Conservation (phyloP, 1,140 invertebrate species). For the Trichonephila clavipes region DNA sequence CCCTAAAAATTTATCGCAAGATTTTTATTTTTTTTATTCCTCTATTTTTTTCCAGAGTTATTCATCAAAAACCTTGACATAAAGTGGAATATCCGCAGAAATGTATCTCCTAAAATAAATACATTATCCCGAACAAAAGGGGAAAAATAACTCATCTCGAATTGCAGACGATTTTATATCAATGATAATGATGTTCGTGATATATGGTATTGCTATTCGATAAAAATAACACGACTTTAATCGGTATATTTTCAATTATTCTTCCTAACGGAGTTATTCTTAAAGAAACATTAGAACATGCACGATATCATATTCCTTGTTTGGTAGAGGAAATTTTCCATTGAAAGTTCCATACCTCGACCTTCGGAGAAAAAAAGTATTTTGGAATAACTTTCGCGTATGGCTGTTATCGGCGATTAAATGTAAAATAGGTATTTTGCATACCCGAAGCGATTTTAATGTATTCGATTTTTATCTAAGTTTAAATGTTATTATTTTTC, state of each 20-base stretch:
- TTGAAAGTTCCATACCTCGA: not conserved
- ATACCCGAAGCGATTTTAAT: not conserved
- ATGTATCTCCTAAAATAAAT: constrained; percentile 7
- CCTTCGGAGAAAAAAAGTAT: not conserved
- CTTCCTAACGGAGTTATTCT: not conserved
- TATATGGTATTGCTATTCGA: constrained; percentile 5
- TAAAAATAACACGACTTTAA: constrained; percentile 1
- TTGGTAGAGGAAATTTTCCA: not conserved
- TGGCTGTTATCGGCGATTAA: not conserved
- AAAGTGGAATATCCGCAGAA: constrained; percentile 27
- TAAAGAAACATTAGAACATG: not conserved
- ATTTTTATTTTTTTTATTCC: not conserved
- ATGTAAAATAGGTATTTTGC: not conserved
- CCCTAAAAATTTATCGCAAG: not conserved
- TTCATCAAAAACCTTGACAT: constrained; percentile 6
- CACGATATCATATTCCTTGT: not conserved
- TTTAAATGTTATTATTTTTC: not conserved
- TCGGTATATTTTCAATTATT: constrained; percentile 1
- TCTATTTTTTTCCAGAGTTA: not conserved
- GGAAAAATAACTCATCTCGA: constrained; percentile 7
- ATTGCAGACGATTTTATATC: constrained; percentile 11
- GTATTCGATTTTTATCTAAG: not conserved
- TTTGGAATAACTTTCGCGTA: not conserved
- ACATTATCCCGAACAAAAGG: constrained; percentile 3
- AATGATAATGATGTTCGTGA: constrained; percentile 12